Conservation (phyloP, 1,140 invertebrate genomes). For the Lepidostoma basale region DNA sequence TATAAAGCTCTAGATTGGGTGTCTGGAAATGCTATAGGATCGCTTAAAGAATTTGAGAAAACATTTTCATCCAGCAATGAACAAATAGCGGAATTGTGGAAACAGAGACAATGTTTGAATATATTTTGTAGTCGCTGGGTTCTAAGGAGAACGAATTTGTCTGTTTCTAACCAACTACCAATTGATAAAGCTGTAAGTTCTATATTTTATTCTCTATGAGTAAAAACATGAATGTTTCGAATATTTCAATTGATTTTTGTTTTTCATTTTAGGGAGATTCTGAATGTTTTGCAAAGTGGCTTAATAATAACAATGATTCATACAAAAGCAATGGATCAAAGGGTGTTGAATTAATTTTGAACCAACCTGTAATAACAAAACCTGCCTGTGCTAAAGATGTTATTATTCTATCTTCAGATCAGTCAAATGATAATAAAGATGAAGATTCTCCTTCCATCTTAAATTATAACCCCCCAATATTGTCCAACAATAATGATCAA, state of each 20-base stretch:
- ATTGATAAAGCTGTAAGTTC: slow-evolving; percentile 23
- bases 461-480: neutral
- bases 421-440: neutral
- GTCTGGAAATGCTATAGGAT: neutral
- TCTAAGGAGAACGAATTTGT: slow-evolving; percentile 24
- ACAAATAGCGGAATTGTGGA: slow-evolving; percentile 22
- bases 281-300: slow-evolving; percentile 16
- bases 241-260: neutral
- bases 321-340: neutral
- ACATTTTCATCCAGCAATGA: slow-evolving; percentile 2
- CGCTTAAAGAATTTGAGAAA: slow-evolving; percentile 25
- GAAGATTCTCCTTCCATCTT: neutral
- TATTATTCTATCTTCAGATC: neutral
- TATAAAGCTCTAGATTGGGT: slow-evolving; percentile 25
- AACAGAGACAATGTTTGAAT: slow-evolving; percentile 17
- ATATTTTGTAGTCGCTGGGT: slow-evolving; percentile 30
- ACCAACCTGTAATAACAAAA: neutral
- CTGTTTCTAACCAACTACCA: slow-evolving; percentile 24
- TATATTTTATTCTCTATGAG: slow-evolving; percentile 7
- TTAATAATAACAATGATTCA: neutral
- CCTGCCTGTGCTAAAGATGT: neutral
- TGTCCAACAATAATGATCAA: neutral
- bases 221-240: neutral
- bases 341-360: neutral
- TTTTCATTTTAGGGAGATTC: slow-evolving; percentile 14